Percentiles rank a stretch among this genome's conserved stretches.
These are phyloP conservation scores for Rhynchophorus ferrugineus DNA, from an alignment of 1,140 invertebrate species.

Conservation along the genomic window DNA sequence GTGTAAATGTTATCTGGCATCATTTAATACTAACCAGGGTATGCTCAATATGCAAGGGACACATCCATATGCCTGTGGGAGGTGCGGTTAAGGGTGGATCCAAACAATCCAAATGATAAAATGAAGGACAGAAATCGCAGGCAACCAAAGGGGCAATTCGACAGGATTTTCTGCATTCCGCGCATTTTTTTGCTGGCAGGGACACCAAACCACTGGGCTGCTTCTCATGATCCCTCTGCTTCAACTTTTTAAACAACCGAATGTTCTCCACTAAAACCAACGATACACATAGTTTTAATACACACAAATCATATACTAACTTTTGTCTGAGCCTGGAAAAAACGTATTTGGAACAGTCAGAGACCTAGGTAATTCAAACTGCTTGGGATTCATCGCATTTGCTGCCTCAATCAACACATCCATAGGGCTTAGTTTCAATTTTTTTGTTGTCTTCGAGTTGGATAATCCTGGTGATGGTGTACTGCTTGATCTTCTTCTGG, in stretches of 20 bases:
- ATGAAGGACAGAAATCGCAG: constrained; percentile 88
- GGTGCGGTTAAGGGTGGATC: constrained; percentile 83
- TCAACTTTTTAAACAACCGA: constrained; percentile 15
- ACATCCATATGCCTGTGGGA: constrained; percentile 91
- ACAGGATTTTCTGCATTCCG: constrained; percentile 75
- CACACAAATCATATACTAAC: too few species aligned
- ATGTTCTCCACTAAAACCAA: constrained; percentile 12
- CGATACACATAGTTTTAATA: background rate
- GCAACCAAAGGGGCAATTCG: constrained; percentile 74
- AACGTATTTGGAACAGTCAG: constrained; percentile 61
- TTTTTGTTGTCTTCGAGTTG: constrained; percentile 32
- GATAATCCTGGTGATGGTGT: constrained; percentile 3
- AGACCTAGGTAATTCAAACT: constrained; percentile 79
- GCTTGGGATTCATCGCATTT: constrained; percentile 73
- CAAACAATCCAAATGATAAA: constrained; percentile 89
- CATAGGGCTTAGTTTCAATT: constrained; percentile 53
- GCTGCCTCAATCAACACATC: constrained; percentile 73
- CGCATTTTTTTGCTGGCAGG: constrained; percentile 74
- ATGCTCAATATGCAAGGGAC: constrained; percentile 90
- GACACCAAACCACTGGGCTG: constrained; percentile 25
- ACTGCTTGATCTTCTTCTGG: constrained; percentile 27
- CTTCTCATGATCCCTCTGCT: constrained; percentile 29
- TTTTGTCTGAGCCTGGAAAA: constrained; percentile 76
- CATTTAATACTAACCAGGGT: constrained; percentile 58
- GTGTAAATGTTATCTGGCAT: background rate